Base-by-base conservation (phyloP, 2,797 vertebrate genomes). In the Tenualosa thibaudeaui region DNA sequence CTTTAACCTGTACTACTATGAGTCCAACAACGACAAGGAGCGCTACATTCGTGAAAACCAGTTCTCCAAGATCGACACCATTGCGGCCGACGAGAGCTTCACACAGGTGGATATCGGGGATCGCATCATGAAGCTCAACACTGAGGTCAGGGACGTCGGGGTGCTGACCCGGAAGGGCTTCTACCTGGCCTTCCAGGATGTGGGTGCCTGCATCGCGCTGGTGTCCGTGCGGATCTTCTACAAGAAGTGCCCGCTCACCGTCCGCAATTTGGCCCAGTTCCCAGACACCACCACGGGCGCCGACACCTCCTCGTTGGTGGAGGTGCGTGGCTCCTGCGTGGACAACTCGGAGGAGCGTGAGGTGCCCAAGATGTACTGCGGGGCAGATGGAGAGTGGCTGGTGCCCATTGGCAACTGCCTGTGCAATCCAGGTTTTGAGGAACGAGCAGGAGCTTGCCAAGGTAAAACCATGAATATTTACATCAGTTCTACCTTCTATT, bases 331-430 rank as follows among this genome's bases (percentile, higher is more conserved):
- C 85, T 99, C 98, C n/a, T 99, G 98, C 26, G 98, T 99, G 92
- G 97, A 99, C 94, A 97, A 97, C 89, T 99, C 98, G 0, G 97
- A 98, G 87, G 98, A 99, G 91, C 97, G 97, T 91, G 98, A 99
- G 89, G 97, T 98, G 92, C 98, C 98, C 90, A 99, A 99, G 94
- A 99, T 99, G 98, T 99, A 99, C 95, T 99, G 98, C 0, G 98
- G 98, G 53, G 98, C 98, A 87, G 98, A 99, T 91, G 98, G 98
- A 0, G 98, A 99, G 87, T 99, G 98, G 98, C 93, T 99, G 94
- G 98, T 99, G 86, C 98, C 98, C 89, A 99, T 99, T 92, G 98
- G 98, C 87, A 98, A 97, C 93, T 99, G 98, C 88, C 87, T 98
- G 24, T 99, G 98, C 92, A 96, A 96, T 54, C 96, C 96, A 7